phyloP scores from a whole-genome alignment of 2,113 vertebrate genomes.

The Chrysemys picta region DNA sequence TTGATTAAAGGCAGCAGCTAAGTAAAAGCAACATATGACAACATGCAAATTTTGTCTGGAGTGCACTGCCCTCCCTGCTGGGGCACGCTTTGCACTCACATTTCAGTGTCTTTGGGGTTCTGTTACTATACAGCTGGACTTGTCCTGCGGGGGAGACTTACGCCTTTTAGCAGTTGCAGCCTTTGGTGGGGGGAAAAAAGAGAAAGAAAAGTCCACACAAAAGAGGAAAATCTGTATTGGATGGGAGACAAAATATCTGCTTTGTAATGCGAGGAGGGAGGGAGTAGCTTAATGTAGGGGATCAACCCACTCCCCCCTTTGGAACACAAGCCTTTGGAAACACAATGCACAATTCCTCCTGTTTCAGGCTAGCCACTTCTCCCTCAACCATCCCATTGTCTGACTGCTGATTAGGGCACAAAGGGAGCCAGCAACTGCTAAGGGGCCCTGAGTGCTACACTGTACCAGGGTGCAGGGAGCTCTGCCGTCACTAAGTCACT shows the following conservation, averaged over 20 bases:
- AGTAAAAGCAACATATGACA: background rate
- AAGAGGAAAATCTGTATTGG: background rate
- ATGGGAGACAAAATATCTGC: background rate
- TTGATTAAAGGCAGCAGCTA: background rate
- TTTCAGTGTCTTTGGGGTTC: background rate
- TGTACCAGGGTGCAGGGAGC: background rate
- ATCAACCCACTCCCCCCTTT: background rate
- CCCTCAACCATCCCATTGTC: background rate
- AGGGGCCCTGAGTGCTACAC: background rate
- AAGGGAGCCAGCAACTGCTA: background rate
- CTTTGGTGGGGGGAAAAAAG: background rate
- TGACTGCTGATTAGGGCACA: background rate
- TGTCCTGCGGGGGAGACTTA: background rate
- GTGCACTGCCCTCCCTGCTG: background rate
- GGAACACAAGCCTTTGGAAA: background rate
- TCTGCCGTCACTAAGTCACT: background rate
- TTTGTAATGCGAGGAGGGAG: background rate
- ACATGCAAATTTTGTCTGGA: background rate
- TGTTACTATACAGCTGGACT: background rate
- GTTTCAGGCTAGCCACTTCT: background rate
- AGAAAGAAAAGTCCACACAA: background rate
- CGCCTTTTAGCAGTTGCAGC: background rate
- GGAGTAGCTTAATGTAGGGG: background rate
- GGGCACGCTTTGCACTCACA: background rate
- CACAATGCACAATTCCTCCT: background rate